Conservation (phyloP, 1,140 invertebrate genomes). For the Lamellibrachia luymesi region DNA sequence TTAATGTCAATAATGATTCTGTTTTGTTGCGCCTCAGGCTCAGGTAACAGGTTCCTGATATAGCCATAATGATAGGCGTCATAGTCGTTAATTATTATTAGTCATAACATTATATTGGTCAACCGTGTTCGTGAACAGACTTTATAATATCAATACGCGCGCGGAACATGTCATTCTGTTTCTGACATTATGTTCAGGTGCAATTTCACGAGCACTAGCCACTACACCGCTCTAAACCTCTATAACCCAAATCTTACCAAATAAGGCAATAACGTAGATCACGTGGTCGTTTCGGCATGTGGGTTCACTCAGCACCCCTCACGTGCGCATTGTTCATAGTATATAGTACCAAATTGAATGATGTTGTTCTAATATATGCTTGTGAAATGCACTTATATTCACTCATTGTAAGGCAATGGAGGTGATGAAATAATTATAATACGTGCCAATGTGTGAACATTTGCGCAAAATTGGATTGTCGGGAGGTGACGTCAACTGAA, state of each 20-base stretch:
- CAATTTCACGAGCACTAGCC: no score
- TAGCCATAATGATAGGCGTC: no score
- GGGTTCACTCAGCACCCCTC: slow-evolving; percentile 2
- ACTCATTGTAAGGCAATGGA: neutral
- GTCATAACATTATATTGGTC: neutral
- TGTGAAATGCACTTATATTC: neutral
- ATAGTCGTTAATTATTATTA: neutral
- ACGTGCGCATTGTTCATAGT: slow-evolving; percentile 4
- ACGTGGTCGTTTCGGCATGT: neutral
- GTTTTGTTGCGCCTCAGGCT: no score
- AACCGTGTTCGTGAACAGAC: neutral
- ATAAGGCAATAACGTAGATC: neutral
- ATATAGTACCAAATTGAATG: neutral
- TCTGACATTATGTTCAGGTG: neutral
- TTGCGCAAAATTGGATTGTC: neutral
- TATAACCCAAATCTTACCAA: slow-evolving; percentile 1
- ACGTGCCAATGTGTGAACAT: neutral
- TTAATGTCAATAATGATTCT: no score
- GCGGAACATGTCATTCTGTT: neutral
- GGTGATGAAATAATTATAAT: neutral
- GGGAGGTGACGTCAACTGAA: neutral
- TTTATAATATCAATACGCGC: neutral
- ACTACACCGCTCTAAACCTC: neutral
- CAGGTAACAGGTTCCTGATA: no score
- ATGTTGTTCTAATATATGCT: neutral